Conservation (phyloP, 2,888 invertebrate species). For the Pristionchus japonicus region DNA sequence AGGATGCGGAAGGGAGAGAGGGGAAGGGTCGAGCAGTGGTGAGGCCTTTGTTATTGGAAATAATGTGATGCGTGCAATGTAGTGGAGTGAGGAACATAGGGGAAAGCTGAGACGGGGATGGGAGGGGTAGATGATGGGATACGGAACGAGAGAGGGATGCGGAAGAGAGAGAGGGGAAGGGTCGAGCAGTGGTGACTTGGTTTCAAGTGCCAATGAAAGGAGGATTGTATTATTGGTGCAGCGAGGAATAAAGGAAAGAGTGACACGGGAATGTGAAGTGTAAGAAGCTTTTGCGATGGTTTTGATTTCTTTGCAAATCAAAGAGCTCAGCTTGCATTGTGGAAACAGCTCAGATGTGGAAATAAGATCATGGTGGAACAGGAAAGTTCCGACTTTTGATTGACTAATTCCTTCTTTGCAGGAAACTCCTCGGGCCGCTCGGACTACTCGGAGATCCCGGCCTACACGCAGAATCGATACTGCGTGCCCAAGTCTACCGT, state of each 20-base stretch:
- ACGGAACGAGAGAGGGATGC: not conserved
- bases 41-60: not conserved
- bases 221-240: no score
- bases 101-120: not conserved
- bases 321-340: not conserved
- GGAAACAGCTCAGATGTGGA: not conserved
- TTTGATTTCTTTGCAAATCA: not conserved
- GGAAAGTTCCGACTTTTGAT: not conserved
- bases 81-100: no score
- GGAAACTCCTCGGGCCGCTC: slow-evolving; percentile 5
- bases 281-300: no score
- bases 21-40: not conserved
- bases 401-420: not conserved
- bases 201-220: no score
- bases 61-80: no score
- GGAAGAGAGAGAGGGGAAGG: not conserved
- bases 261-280: no score
- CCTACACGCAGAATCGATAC: slow-evolving; percentile 11
- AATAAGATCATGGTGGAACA: not conserved
- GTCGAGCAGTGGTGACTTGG: not conserved
- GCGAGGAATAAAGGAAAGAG: no score
- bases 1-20: not conserved
- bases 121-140: not conserved
- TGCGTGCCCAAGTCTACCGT: not conserved
- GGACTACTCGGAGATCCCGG: slow-evolving; percentile 6